Evolutionary conservation across 2,113 vertebrate genomes (phyloP), one percentile per base, ranked within the genome.

Genomic region (Pteruthius melanotis): DNA sequence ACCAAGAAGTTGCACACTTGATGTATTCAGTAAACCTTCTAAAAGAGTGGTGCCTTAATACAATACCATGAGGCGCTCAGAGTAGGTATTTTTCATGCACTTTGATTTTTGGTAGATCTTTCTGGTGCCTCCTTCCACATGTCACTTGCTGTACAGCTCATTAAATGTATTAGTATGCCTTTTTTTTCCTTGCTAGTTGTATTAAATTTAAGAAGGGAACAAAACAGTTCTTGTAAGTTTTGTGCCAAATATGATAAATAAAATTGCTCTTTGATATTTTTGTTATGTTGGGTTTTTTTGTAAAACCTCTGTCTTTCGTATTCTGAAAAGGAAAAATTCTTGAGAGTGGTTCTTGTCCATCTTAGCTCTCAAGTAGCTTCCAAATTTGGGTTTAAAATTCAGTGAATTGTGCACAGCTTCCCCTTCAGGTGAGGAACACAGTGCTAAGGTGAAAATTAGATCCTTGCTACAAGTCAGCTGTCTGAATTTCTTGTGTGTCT

Each of bases 221-320:
- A 97, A 94, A 96, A 93, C 19, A 1, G 65, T 96, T 95, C 91
- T 95, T 97, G 93, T 97, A 97, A 87, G 95, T 94, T 97, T 97
- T 96, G 97, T 98, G 97, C 97, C 97, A 98, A 97, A 97, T 93
- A 93, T 93, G 91, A 93, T 82, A 85, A 97, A 97, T 98, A 97
- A 97, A 98, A 90, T 69, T 87, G 91, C 93, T 96, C 96, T 97
- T 97, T 95, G 91, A 95, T 96, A 97, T 96, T 90, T 93, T 94
- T 93, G 95, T 95, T 81, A 70, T 2, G 39, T 70, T 70, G 30
- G 12, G 9, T 4, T 84, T 83, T 89, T 94, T 79, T 80, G 44
- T 57, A 22, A 68, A 72, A 49, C 9, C 3, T n/a, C 40, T 72
- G 10, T 64, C 28, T 94, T 90, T 72, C 24, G 19, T 31, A 0